Percentiles rank a stretch among this genome's conserved stretches.
Evolutionary conservation across 2,888 invertebrate genomes (phyloP).

Genomic region (Ptychoptera contaminata): DNA sequence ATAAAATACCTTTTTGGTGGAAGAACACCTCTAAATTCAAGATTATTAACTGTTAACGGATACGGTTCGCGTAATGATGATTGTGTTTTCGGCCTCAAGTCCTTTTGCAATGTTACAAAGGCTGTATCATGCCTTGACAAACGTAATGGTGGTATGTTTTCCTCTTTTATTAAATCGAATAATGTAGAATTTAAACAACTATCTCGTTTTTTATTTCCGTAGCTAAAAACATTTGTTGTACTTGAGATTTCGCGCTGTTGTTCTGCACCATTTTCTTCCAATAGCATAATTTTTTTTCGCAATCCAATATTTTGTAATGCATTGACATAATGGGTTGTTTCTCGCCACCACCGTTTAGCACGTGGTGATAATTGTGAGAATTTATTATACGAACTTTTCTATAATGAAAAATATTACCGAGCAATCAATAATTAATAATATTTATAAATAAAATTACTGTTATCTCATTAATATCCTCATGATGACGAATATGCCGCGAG

Average conservation of each 20-base stretch:
- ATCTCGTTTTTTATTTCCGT: too few relatives aligned
- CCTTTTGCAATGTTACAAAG: background rate
- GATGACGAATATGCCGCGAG: conserved; percentile 1
- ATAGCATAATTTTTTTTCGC: background rate
- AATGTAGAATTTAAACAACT: too few relatives aligned
- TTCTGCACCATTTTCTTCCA: background rate
- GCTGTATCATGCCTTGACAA: background rate
- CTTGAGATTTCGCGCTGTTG: background rate
- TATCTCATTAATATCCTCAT: conserved; percentile 2
- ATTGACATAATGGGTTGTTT: conserved; percentile 11
- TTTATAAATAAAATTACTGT: conserved; percentile 1
- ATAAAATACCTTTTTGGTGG: too few relatives aligned
- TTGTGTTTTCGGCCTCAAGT: background rate
- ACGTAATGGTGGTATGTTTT: conserved; percentile 3
- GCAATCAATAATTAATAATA: background rate
- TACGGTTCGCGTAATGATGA: background rate
- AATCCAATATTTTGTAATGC: conserved; percentile 1
- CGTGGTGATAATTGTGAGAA: conserved; percentile 6
- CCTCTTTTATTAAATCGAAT: background rate
- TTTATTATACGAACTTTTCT: background rate
- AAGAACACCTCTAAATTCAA: conserved; percentile 2
- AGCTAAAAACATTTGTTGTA: background rate
- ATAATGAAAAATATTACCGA: background rate
- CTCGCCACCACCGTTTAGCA: conserved; percentile 14
- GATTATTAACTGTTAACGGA: conserved; percentile 1